Evolutionary conservation across 2,888 invertebrate genomes (phyloP).

Genomic region (Euplexia lucipara): DNA sequence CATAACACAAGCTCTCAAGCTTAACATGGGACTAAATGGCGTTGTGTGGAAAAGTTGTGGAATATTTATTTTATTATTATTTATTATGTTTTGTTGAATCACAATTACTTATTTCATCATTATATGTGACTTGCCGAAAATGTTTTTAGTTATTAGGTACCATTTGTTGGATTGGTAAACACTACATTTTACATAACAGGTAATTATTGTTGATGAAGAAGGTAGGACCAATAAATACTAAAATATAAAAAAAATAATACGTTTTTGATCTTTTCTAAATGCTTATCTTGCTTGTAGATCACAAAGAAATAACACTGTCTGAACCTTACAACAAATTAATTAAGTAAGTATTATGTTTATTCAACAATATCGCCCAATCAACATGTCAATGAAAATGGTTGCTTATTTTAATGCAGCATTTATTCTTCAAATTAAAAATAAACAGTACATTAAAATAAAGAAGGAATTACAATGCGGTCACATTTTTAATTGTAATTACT

Average conservation of each 20-base stretch:
- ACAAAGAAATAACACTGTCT: background rate
- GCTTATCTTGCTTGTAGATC: background rate
- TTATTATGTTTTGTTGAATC: background rate
- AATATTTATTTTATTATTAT: no score
- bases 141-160: background rate
- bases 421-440: constrained; percentile 61
- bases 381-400: constrained; percentile 12
- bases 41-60: no score
- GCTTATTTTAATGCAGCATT: constrained; percentile 1
- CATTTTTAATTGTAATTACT: constrained; percentile 80
- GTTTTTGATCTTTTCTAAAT: background rate
- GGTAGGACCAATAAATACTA: no score
- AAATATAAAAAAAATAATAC: no score
- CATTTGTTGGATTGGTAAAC: background rate
- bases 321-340: background rate
- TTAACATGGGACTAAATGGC: no score
- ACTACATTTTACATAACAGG: background rate
- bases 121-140: background rate
- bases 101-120: background rate
- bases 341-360: background rate
- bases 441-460: constrained; percentile 64
- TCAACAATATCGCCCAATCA: background rate
- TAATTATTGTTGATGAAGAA: background rate
- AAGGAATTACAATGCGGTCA: constrained; percentile 66
- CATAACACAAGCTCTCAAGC: no score